A percentile compares a stretch with the other conserved stretches of the same genome.
Conservation (phyloP, 1,140 invertebrate genomes). For the Zelostemma sp. region DNA sequence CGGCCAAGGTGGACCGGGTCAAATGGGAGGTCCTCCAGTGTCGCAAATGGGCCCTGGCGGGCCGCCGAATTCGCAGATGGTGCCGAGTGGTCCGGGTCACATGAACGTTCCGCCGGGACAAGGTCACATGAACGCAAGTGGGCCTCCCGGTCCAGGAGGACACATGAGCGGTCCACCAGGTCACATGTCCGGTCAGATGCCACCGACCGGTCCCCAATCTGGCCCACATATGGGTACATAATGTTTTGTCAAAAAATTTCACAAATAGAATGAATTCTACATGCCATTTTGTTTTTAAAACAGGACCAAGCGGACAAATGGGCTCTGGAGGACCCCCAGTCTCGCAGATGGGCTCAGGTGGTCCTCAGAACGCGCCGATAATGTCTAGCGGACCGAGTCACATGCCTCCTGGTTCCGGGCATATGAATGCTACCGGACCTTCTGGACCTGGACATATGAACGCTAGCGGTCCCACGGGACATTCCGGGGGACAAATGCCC, state of each 20-base stretch:
- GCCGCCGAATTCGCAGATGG: conserved; percentile 41
- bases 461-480: conserved; percentile 36
- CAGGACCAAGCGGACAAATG: conserved; percentile 5
- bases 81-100: conserved; percentile 40
- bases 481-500: conserved; percentile 44
- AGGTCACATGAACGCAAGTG: conserved; percentile 37
- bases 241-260: background rate
- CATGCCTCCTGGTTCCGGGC: conserved; percentile 52
- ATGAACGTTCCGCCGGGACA: conserved; percentile 38
- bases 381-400: conserved; percentile 47
- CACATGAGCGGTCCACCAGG: conserved; percentile 48
- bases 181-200: conserved; percentile 50
- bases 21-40: conserved; percentile 47
- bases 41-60: conserved; percentile 46
- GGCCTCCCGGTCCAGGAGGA: conserved; percentile 34
- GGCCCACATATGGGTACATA: conserved; percentile 21
- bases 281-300: background rate
- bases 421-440: conserved; percentile 53
- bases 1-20: conserved; percentile 45
- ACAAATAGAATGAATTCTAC: background rate
- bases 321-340: conserved; percentile 34
- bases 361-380: conserved; percentile 36
- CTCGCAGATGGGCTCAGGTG: conserved; percentile 46
- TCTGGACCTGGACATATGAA: conserved; percentile 51
- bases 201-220: conserved; percentile 22